phyloP scores from a whole-genome alignment of 2,888 invertebrate species.

The Craniophora ligustri region DNA sequence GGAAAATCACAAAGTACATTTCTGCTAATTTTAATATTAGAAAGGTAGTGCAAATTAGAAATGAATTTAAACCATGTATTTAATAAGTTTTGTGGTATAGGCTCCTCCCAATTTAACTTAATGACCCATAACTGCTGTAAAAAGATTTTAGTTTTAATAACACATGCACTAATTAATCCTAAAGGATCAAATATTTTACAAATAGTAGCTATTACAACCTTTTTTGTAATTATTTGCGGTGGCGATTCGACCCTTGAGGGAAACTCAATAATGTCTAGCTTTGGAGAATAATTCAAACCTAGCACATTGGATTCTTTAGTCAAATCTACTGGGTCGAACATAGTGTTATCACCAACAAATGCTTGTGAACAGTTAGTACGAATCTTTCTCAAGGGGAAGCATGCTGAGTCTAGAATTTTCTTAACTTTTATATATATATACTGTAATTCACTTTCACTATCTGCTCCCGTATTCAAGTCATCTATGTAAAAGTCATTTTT shows the following conservation, averaged over 20 bases:
- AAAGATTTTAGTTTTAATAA: conserved; percentile 23
- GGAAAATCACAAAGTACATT: conserved; percentile 6
- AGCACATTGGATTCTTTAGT: not conserved
- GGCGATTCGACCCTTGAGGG: not conserved
- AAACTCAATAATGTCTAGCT: not conserved
- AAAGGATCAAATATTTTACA: conserved; percentile 17
- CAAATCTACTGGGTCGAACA: not conserved
- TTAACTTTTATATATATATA: conserved; percentile 1
- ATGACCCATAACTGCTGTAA: conserved; percentile 20
- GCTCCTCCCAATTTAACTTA: conserved; percentile 30
- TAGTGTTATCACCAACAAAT: not conserved
- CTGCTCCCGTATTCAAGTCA: not conserved
- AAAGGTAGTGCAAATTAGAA: not conserved
- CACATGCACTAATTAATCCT: conserved; percentile 13
- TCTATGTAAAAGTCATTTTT: conserved; percentile 5
- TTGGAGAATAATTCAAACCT: conserved; percentile 9
- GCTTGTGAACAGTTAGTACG: conserved; percentile 5
- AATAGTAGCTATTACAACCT: not conserved
- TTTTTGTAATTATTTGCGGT: not conserved
- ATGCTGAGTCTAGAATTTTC: not conserved
- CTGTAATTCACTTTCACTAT: not conserved
- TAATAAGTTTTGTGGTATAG: conserved; percentile 6
- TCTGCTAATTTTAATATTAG: conserved; percentile 2
- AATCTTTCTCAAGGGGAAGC: conserved; percentile 3
- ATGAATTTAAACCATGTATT: conserved; percentile 11